These are phyloP conservation scores for Rhizomys pruinosus DNA, from an alignment of 2,113 vertebrate genomes.

Conservation along the genomic window DNA sequence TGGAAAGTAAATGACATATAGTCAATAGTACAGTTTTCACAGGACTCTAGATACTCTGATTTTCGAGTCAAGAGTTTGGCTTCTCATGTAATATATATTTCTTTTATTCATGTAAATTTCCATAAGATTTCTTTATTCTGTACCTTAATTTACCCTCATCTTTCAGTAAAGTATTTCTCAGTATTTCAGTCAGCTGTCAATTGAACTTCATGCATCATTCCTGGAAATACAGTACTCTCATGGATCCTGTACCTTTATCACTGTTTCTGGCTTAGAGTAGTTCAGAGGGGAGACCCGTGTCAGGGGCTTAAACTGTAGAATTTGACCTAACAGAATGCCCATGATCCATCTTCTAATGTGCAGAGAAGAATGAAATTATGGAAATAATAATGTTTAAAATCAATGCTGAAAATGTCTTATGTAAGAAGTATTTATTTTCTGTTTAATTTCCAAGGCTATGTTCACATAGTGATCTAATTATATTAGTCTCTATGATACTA, in stretches of 20 bases:
- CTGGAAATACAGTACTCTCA: background rate
- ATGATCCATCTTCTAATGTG: background rate
- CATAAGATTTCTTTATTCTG: background rate
- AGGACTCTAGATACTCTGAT: constrained; percentile 1
- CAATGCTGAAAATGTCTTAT: background rate
- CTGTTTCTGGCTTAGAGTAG: background rate
- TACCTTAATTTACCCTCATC: background rate
- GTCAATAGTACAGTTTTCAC: background rate
- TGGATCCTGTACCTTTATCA: background rate
- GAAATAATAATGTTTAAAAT: constrained; percentile 33
- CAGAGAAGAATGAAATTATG: background rate
- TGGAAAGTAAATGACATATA: background rate
- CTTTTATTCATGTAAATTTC: background rate
- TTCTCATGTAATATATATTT: background rate
- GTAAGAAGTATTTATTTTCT: constrained; percentile 44
- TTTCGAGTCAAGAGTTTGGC: background rate
- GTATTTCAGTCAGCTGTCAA: background rate
- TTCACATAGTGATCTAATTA: constrained; percentile 42
- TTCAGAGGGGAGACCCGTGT: background rate
- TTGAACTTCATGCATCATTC: constrained; percentile 5
- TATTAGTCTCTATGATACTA: background rate
- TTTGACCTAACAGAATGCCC: constrained; percentile 27
- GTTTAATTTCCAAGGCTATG: background rate
- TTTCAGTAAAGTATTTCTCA: constrained; percentile 6
- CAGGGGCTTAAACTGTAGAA: background rate